phyloP scores from a whole-genome alignment of 2,113 vertebrate species.

The Pycnonotus jocosus region DNA sequence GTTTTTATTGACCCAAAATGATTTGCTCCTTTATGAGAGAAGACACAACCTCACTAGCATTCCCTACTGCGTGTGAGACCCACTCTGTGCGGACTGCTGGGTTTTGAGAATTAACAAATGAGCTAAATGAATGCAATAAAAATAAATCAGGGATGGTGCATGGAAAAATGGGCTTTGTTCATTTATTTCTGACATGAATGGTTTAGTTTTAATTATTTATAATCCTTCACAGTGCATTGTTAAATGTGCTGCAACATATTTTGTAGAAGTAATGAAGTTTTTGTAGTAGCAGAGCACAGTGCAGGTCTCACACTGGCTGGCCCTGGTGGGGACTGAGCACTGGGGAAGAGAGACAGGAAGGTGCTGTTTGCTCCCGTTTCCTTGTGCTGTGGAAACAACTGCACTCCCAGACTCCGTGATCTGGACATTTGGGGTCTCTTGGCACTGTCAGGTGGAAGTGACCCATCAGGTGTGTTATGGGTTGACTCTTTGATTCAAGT shows the following conservation, averaged over 20 bases:
- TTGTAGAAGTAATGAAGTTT: constrained; percentile 24
- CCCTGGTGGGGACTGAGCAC: background rate
- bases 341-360: background rate
- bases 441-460: background rate
- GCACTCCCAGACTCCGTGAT: background rate
- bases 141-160: constrained; percentile 55
- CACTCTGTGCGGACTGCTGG: background rate
- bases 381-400: background rate
- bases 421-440: background rate
- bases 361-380: background rate
- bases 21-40: background rate
- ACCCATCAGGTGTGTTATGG: background rate
- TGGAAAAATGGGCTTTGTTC: constrained; percentile 50
- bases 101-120: constrained; percentile 41
- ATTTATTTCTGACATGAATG: constrained; percentile 61
- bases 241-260: constrained; percentile 40
- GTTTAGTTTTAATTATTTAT: constrained; percentile 66
- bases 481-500: no score
- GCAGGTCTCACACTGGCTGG: background rate
- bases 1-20: background rate
- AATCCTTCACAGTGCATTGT: constrained; percentile 16
- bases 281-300: background rate
- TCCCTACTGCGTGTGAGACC: background rate
- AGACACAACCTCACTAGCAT: background rate
- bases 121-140: constrained; percentile 36